phyloP scores from a whole-genome alignment of 2,888 invertebrate species.

The Boloria euphrosyne region DNA sequence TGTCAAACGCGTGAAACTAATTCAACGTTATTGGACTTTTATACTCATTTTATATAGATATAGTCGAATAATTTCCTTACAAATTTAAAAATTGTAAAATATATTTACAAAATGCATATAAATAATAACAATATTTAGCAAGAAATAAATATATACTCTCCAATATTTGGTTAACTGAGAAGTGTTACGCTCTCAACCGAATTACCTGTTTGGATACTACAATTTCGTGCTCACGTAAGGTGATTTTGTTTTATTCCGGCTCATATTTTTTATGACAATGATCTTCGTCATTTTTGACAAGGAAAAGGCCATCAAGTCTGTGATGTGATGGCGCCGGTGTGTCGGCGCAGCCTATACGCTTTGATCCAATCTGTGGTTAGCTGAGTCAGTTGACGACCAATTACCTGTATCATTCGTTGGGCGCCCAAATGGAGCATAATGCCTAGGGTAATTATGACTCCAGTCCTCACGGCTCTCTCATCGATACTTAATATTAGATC shows the following conservation, averaged over 20 bases:
- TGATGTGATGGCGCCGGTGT: slow-evolving; percentile 75
- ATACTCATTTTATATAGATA: background rate
- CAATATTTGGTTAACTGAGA: slow-evolving; percentile 12
- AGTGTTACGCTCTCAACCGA: slow-evolving; percentile 23
- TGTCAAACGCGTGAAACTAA: slow-evolving; percentile 2
- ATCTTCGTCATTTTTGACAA: slow-evolving; percentile 82
- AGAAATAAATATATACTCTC: background rate
- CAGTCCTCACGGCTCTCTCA: slow-evolving; percentile 49
- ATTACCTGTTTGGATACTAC: slow-evolving; percentile 59
- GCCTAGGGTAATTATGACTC: slow-evolving; percentile 80
- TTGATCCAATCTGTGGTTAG: slow-evolving; percentile 71
- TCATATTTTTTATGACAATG: slow-evolving; percentile 75
- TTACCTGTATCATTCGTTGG: slow-evolving; percentile 80
- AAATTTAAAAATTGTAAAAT: too few species aligned
- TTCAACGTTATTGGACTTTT: background rate
- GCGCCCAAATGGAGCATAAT: slow-evolving; percentile 79
- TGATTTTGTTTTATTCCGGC: slow-evolving; percentile 70
- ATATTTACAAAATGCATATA: too few species aligned
- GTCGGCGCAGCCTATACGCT: slow-evolving; percentile 68
- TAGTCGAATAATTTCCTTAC: background rate
- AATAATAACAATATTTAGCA: background rate
- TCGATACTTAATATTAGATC: slow-evolving; percentile 6
- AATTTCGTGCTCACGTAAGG: slow-evolving; percentile 73
- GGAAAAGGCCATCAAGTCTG: slow-evolving; percentile 81
- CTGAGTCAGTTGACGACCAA: slow-evolving; percentile 74